A percentile compares a stretch with the other conserved stretches of the same genome.
Conservation (phyloP, 2,888 invertebrate species). For the Heliconius sara region DNA sequence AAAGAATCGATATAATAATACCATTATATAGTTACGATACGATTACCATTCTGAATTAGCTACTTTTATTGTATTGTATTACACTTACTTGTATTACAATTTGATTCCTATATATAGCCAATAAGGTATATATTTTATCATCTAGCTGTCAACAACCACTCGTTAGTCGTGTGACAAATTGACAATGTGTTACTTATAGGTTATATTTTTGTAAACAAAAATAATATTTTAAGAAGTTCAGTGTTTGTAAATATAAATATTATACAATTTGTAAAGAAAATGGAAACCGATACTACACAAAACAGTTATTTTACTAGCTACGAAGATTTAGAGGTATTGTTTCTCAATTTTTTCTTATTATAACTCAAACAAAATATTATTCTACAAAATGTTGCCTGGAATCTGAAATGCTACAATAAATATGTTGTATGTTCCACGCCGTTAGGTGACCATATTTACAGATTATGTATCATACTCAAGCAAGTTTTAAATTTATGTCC, state of each 20-base stretch:
- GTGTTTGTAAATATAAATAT: neutral
- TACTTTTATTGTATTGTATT: neutral
- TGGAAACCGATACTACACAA: constrained; percentile 56
- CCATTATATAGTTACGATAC: neutral
- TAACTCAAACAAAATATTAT: neutral
- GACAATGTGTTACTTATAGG: neutral
- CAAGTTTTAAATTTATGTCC: no score
- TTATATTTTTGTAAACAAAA: constrained; percentile 9
- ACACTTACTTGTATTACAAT: no score
- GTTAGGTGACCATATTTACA: no score
- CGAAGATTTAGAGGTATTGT: constrained; percentile 88
- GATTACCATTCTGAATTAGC: neutral
- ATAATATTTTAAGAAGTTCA: neutral
- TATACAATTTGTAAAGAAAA: constrained; percentile 28
- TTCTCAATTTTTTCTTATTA: neutral
- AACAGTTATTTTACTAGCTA: constrained; percentile 88
- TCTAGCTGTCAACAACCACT: neutral
- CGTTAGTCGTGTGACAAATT: neutral
- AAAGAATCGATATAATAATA: neutral
- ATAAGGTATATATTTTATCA: neutral
- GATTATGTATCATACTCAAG: no score
- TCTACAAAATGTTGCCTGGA: neutral
- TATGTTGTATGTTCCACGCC: no score
- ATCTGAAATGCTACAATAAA: neutral
- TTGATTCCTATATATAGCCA: neutral